Evolutionary conservation across 2,797 vertebrate species (phyloP).

Genomic region (Sciurus vulgaris): DNA sequence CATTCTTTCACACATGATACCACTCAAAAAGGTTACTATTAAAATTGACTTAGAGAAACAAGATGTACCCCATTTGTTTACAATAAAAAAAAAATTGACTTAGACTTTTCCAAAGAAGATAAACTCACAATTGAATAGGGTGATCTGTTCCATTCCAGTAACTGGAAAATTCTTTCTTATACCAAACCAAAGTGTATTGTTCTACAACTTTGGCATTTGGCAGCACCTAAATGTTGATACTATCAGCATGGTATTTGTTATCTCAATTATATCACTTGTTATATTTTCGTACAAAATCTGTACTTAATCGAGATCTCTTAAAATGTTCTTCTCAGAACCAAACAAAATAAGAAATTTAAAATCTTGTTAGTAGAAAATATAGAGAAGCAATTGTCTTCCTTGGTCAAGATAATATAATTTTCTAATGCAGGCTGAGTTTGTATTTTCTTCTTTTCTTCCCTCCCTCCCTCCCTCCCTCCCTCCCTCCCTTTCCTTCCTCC

Average conservation of each 20-base stretch:
- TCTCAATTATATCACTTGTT: background rate
- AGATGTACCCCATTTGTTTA: too few species aligned
- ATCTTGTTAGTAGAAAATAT: background rate
- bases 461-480: too few species aligned
- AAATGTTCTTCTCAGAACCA: background rate
- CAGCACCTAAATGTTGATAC: too few species aligned
- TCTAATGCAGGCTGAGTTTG: background rate
- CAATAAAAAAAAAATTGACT: background rate
- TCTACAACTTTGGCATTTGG: background rate
- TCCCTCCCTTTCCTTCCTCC: too few species aligned
- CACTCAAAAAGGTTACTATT: background rate
- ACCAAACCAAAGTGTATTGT: background rate
- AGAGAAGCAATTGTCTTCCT: background rate
- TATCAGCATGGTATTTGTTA: background rate
- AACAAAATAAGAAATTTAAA: background rate
- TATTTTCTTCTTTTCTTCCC: too few species aligned
- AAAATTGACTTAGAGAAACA: too few species aligned
- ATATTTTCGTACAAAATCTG: background rate
- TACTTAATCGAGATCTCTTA: background rate
- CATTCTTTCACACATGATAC: background rate
- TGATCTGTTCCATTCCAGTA: background rate
- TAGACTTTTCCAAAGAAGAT: background rate
- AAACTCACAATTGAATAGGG: background rate
- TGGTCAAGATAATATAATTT: background rate
- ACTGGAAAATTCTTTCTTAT: background rate